Evolutionary conservation across 2,888 invertebrate genomes (phyloP).

Genomic region (Drosophila suboccidentalis): DNA sequence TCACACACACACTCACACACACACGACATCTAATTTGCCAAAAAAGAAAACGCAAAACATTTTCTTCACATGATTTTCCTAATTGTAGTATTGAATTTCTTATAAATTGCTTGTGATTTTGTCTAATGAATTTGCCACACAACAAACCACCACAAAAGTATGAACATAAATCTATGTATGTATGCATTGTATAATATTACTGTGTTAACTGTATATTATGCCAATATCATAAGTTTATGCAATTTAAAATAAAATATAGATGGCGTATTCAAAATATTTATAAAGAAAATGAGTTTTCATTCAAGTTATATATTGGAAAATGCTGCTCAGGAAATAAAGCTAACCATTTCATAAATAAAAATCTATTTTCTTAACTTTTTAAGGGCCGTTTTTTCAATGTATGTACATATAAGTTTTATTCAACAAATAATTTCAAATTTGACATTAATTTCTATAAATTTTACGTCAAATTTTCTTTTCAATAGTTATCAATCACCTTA

Average conservation of each 20-base stretch:
- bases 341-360: no score
- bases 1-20: slow-evolving; percentile 20
- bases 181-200: slow-evolving; percentile 21
- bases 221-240: slow-evolving; percentile 45
- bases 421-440: no score
- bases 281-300: background rate
- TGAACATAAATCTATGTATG: background rate
- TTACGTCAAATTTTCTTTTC: no score
- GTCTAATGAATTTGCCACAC: slow-evolving; percentile 21
- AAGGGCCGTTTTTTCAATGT: no score
- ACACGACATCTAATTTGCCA: slow-evolving; percentile 56
- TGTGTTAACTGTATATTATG: slow-evolving; percentile 42
- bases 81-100: slow-evolving; percentile 70
- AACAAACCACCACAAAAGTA: slow-evolving; percentile 14
- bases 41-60: slow-evolving; percentile 39
- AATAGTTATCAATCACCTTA: no score
- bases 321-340: no score
- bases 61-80: slow-evolving; percentile 48
- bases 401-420: no score
- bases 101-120: slow-evolving; percentile 64
- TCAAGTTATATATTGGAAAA: no score
- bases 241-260: slow-evolving; percentile 51
- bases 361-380: no score
- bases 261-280: slow-evolving; percentile 27
- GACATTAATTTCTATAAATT: no score